These are phyloP conservation scores for Ormyrus nitidulus DNA, from an alignment of 2,888 invertebrate genomes.

Conservation along the genomic window DNA sequence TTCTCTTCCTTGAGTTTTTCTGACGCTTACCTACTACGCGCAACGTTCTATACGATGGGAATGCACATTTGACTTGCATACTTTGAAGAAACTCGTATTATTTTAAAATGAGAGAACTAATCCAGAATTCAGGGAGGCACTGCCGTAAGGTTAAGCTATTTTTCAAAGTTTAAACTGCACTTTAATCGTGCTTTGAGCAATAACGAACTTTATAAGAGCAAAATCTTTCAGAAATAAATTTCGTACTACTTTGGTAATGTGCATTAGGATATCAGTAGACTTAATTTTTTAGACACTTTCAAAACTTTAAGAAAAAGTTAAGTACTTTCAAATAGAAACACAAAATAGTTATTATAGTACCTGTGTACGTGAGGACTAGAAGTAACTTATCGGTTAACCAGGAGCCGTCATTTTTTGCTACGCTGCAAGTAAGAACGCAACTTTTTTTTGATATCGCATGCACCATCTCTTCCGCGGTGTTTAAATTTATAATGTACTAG, in stretches of 20 bases:
- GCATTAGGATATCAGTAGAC: no score
- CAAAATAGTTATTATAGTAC: no score
- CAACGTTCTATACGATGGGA: not conserved
- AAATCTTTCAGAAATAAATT: slow-evolving; percentile 12
- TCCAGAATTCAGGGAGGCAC: slow-evolving; percentile 16
- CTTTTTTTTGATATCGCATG: no score
- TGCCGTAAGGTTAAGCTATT: slow-evolving; percentile 7
- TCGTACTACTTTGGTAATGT: not conserved
- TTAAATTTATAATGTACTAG: no score
- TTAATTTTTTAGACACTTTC: no score
- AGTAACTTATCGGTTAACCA: no score
- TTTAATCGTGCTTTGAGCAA: slow-evolving; percentile 14
- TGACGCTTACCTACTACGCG: not conserved
- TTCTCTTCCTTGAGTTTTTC: slow-evolving; percentile 7
- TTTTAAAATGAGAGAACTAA: slow-evolving; percentile 15
- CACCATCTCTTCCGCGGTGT: no score
- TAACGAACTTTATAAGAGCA: slow-evolving; percentile 9
- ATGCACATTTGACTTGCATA: not conserved
- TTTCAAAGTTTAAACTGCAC: slow-evolving; percentile 33
- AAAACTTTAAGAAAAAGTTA: no score
- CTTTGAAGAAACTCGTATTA: slow-evolving; percentile 12
- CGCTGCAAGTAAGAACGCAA: no score
- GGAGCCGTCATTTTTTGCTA: no score
- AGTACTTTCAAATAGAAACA: no score
- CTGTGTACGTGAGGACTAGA: no score